A percentile compares a stretch with the other conserved stretches of the same genome.
Evolutionary conservation across 92 coral and sea anemone genomes (phyloP).

Genomic region (Epizoanthus ramosus): DNA sequence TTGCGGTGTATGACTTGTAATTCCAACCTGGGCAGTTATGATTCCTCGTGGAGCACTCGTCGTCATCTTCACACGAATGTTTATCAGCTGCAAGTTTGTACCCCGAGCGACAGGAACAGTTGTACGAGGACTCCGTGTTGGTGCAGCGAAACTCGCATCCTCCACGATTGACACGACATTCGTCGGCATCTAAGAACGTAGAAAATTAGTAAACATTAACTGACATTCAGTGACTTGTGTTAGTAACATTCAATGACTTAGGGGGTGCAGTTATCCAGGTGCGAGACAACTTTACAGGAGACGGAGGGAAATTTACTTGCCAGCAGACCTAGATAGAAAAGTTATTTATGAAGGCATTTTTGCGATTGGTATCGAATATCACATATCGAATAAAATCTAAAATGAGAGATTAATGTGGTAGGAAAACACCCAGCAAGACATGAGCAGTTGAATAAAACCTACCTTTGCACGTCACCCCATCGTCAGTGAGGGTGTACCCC

Average conservation of each 20-base stretch:
- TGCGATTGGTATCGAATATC: too few relatives aligned
- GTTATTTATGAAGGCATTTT: too few relatives aligned
- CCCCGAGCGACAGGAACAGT: constrained; percentile 72
- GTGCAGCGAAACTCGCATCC: constrained; percentile 77
- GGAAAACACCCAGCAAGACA: constrained; percentile 50
- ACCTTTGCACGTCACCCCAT: constrained; percentile 59
- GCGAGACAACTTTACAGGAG: too few relatives aligned
- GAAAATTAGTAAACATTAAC: neutral
- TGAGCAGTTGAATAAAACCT: constrained; percentile 51
- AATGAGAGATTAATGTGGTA: too few relatives aligned
- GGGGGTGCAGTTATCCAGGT: too few relatives aligned
- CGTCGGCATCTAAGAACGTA: constrained; percentile 61
- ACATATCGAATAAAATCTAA: too few relatives aligned
- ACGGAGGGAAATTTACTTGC: too few relatives aligned
- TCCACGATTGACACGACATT: constrained; percentile 69
- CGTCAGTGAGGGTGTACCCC: constrained; percentile 56
- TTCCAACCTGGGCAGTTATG: constrained; percentile 66
- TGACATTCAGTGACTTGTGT: neutral
- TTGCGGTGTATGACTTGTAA: neutral
- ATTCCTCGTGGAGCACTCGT: constrained; percentile 52
- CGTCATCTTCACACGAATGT: constrained; percentile 61
- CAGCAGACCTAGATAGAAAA: too few relatives aligned
- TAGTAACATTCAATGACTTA: neutral
- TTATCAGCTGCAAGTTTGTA: constrained; percentile 59
- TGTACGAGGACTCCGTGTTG: constrained; percentile 71